A percentile compares a stretch with the other conserved stretches of the same genome.
Evolutionary conservation across 92 coral and sea anemone species (phyloP).

Genomic region (Porites rus): DNA sequence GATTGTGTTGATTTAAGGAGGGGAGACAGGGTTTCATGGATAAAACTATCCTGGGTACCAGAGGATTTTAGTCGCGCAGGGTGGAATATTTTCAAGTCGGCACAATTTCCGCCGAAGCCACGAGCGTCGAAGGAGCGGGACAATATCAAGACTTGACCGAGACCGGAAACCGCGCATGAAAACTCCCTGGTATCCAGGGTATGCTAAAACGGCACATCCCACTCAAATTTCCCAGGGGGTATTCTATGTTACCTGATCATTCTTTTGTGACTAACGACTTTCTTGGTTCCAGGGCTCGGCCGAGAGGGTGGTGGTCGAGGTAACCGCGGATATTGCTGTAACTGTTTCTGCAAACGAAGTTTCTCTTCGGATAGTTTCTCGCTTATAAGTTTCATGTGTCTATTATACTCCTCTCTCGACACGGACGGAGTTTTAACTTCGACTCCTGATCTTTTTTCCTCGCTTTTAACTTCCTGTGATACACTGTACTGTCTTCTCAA

Average conservation of each 20-base stretch:
- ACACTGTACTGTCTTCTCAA: slow-evolving; percentile 43
- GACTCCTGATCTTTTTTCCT: slow-evolving; percentile 28
- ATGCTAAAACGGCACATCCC: background rate
- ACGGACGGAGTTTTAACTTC: slow-evolving; percentile 47
- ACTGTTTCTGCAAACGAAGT: slow-evolving; percentile 59
- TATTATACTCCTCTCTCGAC: slow-evolving; percentile 89
- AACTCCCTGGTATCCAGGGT: background rate
- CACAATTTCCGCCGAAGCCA: too few species aligned
- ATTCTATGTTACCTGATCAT: slow-evolving; percentile 75
- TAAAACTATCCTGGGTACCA: too few species aligned
- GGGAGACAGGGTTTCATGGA: too few species aligned
- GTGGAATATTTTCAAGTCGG: too few species aligned
- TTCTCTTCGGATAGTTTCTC: slow-evolving; percentile 86
- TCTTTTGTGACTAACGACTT: slow-evolving; percentile 80
- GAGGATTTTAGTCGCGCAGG: too few species aligned
- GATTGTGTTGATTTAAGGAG: too few species aligned
- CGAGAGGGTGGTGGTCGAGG: slow-evolving; percentile 95
- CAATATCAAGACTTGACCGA: too few species aligned
- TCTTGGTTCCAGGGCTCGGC: slow-evolving; percentile 73
- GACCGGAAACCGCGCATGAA: too few species aligned
- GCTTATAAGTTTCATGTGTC: slow-evolving; percentile 87
- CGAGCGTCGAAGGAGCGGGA: too few species aligned
- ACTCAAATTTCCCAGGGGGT: too few species aligned
- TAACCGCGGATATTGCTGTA: slow-evolving; percentile 59
- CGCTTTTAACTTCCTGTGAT: slow-evolving; percentile 4